A percentile compares a stretch with the other conserved stretches of the same genome.
These are phyloP conservation scores for Taxidea taxus DNA, from an alignment of 2,113 vertebrate genomes.

Conservation along the genomic window DNA sequence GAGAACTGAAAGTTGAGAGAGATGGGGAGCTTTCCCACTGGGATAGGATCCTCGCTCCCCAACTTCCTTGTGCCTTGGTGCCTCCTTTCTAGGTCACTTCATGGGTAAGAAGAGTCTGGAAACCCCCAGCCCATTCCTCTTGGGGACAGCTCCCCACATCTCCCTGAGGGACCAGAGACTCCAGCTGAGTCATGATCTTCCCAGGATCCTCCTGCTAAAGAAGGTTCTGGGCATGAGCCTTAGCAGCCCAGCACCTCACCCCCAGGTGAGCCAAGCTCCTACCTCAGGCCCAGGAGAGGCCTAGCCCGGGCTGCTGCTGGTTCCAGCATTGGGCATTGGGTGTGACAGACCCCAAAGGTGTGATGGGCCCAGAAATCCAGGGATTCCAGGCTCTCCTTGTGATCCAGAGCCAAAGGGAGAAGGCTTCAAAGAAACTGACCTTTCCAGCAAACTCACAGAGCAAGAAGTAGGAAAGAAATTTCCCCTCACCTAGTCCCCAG, in stretches of 20 bases:
- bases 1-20: neutral
- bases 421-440: neutral
- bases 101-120: conserved; percentile 95
- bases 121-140: conserved; percentile 59
- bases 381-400: neutral
- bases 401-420: neutral
- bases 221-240: conserved; percentile 79
- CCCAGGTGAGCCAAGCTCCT: conserved; percentile 82
- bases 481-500: neutral
- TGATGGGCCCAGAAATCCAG: neutral
- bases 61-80: neutral
- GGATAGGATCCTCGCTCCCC: neutral
- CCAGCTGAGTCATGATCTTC: conserved; percentile 83
- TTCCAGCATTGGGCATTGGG: too few relatives aligned
- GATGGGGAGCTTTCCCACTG: neutral
- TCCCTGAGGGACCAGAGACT: conserved; percentile 78
- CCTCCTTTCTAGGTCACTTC: conserved; percentile 89
- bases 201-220: conserved; percentile 81
- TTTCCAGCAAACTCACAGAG: neutral
- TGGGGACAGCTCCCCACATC: conserved; percentile 69
- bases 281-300: neutral
- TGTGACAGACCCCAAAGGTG: neutral
- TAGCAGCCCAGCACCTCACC: conserved; percentile 57
- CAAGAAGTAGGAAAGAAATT: neutral
- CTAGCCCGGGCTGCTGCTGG: neutral